A percentile compares a stretch with the other conserved stretches of the same genome.
phyloP scores from a whole-genome alignment of 1,140 invertebrate species.

The Anagrus nilaparvatae region DNA sequence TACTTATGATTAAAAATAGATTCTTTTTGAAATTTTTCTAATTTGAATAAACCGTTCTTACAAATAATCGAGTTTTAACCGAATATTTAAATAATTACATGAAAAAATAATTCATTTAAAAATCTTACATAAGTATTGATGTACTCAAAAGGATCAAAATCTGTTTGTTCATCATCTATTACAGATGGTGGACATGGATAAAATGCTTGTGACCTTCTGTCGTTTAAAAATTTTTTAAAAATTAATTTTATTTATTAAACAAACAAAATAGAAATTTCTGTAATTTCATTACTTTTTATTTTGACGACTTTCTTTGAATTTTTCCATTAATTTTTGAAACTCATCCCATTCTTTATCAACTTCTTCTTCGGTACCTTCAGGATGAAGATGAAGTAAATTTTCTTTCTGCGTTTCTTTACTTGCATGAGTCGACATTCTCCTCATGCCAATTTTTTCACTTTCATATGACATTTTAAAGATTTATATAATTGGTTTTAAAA shows the following conservation, averaged over 20 bases:
- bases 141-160: slow-evolving; percentile 47
- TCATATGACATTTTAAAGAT: no score
- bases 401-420: slow-evolving; percentile 43
- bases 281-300: no score
- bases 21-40: no score
- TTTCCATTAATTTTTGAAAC: slow-evolving; percentile 47
- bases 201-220: slow-evolving; percentile 49
- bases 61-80: no score
- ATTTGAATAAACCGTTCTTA: no score
- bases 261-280: no score
- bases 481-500: no score
- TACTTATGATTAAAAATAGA: no score
- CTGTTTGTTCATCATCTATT: slow-evolving; percentile 43
- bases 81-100: no score
- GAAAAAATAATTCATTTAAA: no score
- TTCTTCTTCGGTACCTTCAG: slow-evolving; percentile 40
- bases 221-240: slow-evolving; percentile 6
- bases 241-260: no score
- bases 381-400: slow-evolving; percentile 31
- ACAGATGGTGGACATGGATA: slow-evolving; percentile 53
- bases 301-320: slow-evolving; percentile 42
- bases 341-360: slow-evolving; percentile 49
- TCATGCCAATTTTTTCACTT: slow-evolving; percentile 8
- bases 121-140: slow-evolving; percentile 48
- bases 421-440: slow-evolving; percentile 27